Conservation (phyloP, 2,888 invertebrate species). For the Leptinotarsa rubiginosa region DNA sequence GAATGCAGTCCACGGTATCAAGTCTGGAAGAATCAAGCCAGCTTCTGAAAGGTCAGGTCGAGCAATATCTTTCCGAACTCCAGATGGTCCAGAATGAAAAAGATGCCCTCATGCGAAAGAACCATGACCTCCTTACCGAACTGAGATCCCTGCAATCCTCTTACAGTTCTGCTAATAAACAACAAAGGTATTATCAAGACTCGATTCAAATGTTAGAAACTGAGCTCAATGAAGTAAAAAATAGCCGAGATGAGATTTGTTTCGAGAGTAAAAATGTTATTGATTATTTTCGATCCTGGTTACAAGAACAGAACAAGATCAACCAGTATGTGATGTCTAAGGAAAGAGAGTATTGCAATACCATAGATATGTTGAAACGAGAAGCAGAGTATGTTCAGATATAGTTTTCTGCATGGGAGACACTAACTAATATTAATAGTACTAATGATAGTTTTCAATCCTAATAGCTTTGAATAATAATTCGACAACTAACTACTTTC, state of each 20-base stretch:
- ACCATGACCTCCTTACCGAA: conserved; percentile 57
- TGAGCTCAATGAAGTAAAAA: conserved; percentile 58
- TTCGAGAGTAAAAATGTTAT: conserved; percentile 62
- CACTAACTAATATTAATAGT: too few relatives aligned
- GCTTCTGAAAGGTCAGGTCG: conserved; percentile 56
- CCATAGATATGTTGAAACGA: conserved; percentile 55
- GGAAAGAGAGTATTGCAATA: conserved; percentile 54
- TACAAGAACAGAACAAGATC: conserved; percentile 62
- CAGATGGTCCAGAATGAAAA: conserved; percentile 55
- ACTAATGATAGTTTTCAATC: too few relatives aligned
- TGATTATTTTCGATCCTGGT: conserved; percentile 61
- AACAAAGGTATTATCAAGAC: conserved; percentile 55
- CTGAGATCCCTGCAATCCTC: conserved; percentile 55
- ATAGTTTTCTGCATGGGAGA: neutral
- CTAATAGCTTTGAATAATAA: too few relatives aligned
- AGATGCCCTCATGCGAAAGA: conserved; percentile 54
- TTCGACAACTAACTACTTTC: too few relatives aligned
- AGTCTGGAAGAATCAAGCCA: conserved; percentile 56
- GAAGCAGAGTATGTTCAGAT: conserved; percentile 54
- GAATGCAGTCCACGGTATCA: conserved; percentile 50
- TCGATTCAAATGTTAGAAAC: conserved; percentile 58
- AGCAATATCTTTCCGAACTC: conserved; percentile 56
- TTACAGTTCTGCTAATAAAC: conserved; percentile 49
- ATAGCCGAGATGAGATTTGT: conserved; percentile 60
- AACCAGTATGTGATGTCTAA: conserved; percentile 54